Percentiles rank a stretch among this genome's conserved stretches.
Conservation (phyloP, 2,797 vertebrate species). For the Cryptoblepharus egeriae region DNA sequence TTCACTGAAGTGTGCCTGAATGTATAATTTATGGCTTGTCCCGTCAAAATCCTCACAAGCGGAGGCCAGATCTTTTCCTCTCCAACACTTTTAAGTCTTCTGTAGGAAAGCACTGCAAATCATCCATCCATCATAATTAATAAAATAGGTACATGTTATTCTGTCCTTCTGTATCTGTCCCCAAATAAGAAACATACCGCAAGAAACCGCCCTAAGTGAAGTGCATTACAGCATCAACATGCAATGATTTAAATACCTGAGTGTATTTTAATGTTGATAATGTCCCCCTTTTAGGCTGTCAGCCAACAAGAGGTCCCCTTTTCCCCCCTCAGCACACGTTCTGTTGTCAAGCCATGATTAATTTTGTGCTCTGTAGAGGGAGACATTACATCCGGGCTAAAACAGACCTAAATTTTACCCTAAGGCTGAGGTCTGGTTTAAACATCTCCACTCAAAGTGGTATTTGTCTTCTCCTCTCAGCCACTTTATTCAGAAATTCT, state of each 20-base stretch:
- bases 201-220: neutral
- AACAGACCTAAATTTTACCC: slow-evolving; percentile 84
- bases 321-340: slow-evolving; percentile 69
- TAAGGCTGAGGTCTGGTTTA: slow-evolving; percentile 86
- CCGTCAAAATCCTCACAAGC: neutral
- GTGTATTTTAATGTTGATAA: slow-evolving; percentile 75
- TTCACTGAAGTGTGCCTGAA: neutral
- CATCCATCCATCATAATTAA: neutral
- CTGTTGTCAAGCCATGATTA: slow-evolving; percentile 82
- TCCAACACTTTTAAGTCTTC: neutral
- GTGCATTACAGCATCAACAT: slow-evolving; percentile 44
- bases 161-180: neutral
- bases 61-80: neutral
- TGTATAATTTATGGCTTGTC: neutral
- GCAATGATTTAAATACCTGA: slow-evolving; percentile 65
- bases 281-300: slow-evolving; percentile 70
- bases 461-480: slow-evolving; percentile 88
- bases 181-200: neutral
- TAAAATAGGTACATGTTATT: neutral
- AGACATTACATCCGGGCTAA: slow-evolving; percentile 82
- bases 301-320: slow-evolving; percentile 71
- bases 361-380: slow-evolving; percentile 82
- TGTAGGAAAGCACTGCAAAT: neutral
- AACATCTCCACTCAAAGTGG: slow-evolving; percentile 87
- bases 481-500: slow-evolving; percentile 86